Evolutionary conservation across 2,888 invertebrate species (phyloP).

Genomic region (Leucoptera coffeella): DNA sequence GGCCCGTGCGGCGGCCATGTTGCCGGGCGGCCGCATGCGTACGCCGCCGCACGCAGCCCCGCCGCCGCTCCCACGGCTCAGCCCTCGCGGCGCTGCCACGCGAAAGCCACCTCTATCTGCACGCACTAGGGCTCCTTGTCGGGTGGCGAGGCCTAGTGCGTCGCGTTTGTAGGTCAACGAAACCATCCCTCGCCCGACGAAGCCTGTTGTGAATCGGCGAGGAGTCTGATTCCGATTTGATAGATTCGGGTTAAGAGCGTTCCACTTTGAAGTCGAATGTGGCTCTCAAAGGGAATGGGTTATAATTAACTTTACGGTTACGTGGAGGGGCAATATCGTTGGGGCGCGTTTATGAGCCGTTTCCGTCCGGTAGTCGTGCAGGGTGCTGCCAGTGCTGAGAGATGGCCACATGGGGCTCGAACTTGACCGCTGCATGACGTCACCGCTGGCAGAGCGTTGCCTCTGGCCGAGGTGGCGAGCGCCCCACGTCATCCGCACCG

Average conservation of each 20-base stretch:
- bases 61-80: conserved; percentile 28
- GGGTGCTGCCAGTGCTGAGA: not conserved
- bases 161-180: conserved; percentile 43
- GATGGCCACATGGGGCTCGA: not conserved
- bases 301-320: too few relatives aligned
- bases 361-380: too few relatives aligned
- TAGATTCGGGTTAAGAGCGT: conserved; percentile 12
- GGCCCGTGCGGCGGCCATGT: conserved; percentile 46
- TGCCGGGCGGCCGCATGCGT: conserved; percentile 48
- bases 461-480: too few relatives aligned
- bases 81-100: conserved; percentile 15
- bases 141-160: conserved; percentile 14
- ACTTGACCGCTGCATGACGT: too few relatives aligned
- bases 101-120: conserved; percentile 16
- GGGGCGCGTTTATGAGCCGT: too few relatives aligned
- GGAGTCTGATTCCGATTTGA: conserved; percentile 36
- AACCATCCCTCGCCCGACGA: conserved; percentile 28
- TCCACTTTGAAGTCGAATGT: not conserved
- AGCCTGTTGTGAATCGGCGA: conserved; percentile 36
- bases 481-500: too few relatives aligned
- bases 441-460: too few relatives aligned
- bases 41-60: conserved; percentile 33
- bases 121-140: conserved; percentile 21
- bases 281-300: conserved; percentile 1
- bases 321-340: too few relatives aligned